Evolutionary conservation across 2,797 vertebrate species (phyloP).

Genomic region (Euthynnus affinis): DNA sequence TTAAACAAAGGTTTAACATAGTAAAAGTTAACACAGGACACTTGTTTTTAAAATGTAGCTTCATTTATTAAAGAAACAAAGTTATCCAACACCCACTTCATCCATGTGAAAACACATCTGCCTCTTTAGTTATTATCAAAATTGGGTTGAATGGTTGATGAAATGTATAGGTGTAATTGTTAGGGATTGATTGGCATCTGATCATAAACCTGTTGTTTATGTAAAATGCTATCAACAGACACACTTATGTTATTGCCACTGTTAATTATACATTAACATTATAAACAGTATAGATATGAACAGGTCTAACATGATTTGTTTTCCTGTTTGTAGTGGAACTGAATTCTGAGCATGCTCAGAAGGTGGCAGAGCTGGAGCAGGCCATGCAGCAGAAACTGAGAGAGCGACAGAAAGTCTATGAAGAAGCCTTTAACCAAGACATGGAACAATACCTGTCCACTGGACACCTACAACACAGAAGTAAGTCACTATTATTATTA

Average conservation of each 20-base stretch:
- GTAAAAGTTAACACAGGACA: too few species aligned
- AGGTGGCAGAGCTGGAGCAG: constrained; percentile 92
- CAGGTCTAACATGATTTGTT: background rate
- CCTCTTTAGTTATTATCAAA: background rate
- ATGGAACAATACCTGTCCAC: constrained; percentile 96
- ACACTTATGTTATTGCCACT: background rate
- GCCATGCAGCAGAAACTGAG: constrained; percentile 92
- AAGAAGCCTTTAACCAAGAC: constrained; percentile 97
- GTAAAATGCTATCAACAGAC: background rate
- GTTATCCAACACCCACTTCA: background rate
- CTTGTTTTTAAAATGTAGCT: background rate
- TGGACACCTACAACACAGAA: constrained; percentile 90
- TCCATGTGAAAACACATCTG: background rate
- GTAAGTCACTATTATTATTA: constrained; percentile 20
- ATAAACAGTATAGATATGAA: background rate
- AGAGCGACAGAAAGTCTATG: constrained; percentile 95
- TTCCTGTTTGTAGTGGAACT: constrained; percentile 87
- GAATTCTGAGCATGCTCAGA: constrained; percentile 90
- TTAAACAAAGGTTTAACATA: background rate
- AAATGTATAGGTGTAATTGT: background rate
- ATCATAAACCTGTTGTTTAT: background rate
- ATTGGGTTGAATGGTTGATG: background rate
- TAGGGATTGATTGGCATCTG: background rate
- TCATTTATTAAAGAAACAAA: background rate
- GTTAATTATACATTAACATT: background rate